Conservation (phyloP, 2,888 invertebrate species). For the Camponotus fellah region DNA sequence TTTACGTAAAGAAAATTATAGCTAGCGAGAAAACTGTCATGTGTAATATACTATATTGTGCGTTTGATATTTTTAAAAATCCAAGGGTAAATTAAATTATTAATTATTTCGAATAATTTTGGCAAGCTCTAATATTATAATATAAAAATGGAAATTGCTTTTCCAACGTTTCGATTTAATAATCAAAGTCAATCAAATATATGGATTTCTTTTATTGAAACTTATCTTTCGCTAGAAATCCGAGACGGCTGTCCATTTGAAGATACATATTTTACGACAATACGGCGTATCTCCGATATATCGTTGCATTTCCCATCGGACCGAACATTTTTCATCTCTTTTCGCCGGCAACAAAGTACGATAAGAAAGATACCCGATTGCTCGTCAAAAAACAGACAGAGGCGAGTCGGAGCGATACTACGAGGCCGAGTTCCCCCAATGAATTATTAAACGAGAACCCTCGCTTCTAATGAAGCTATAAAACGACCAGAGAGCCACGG, state of each 20-base stretch:
- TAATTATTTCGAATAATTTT: constrained; percentile 5
- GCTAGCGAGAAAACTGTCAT: not conserved
- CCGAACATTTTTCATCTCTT: constrained; percentile 17
- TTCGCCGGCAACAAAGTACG: constrained; percentile 20
- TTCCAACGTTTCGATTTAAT: not conserved
- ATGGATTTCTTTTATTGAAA: not conserved
- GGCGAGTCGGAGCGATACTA: constrained; percentile 49
- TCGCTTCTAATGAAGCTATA: constrained; percentile 81
- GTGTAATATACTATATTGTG: not conserved
- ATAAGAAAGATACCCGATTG: constrained; percentile 69
- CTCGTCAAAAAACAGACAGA: constrained; percentile 70
- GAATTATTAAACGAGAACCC: constrained; percentile 82
- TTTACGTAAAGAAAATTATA: constrained; percentile 63
- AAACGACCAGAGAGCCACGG: constrained; percentile 72
- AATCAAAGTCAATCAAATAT: not conserved
- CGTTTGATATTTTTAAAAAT: not conserved
- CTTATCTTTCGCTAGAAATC: constrained; percentile 2
- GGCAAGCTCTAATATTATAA: not conserved
- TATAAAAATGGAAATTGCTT: not conserved
- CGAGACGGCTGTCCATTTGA: not conserved
- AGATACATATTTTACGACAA: constrained; percentile 26
- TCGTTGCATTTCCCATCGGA: constrained; percentile 22
- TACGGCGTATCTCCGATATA: not conserved
- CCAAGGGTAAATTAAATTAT: not conserved
- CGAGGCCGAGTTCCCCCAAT: constrained; percentile 70